Percentiles rank a stretch among this genome's conserved stretches.
Conservation (phyloP, 2,888 invertebrate genomes). For the Scaptomyza polygonia region DNA sequence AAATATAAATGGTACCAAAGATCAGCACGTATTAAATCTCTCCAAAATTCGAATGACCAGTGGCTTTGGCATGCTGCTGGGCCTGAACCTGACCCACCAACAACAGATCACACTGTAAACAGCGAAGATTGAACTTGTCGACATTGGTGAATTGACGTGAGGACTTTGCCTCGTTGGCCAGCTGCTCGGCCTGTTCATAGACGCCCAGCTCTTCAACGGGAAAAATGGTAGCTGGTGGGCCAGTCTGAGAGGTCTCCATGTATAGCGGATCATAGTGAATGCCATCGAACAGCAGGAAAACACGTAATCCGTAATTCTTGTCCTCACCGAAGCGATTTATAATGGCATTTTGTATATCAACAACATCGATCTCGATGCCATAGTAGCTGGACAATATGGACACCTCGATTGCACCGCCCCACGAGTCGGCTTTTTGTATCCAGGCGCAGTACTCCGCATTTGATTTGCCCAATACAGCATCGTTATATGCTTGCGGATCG, state of each 20-base stretch:
- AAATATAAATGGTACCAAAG: constrained; percentile 75
- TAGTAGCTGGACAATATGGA: constrained; percentile 94
- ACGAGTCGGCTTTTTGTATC: constrained; percentile 94
- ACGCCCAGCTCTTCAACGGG: constrained; percentile 89
- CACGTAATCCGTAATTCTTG: constrained; percentile 91
- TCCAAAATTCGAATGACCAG: constrained; percentile 92
- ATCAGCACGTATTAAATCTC: constrained; percentile 87
- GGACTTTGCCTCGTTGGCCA: constrained; percentile 94
- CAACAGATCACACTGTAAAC: constrained; percentile 91
- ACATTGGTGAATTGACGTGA: constrained; percentile 96
- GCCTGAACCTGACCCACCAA: constrained; percentile 93
- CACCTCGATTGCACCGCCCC: constrained; percentile 98
- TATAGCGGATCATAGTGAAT: constrained; percentile 98
- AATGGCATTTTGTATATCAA: constrained; percentile 94
- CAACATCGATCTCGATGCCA: constrained; percentile 96
- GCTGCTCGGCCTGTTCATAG: constrained; percentile 91
- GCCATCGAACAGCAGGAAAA: constrained; percentile 96
- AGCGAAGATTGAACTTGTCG: constrained; percentile 93
- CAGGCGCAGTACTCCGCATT: constrained; percentile 94
- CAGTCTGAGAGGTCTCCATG: constrained; percentile 92
- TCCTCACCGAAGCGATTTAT: constrained; percentile 98
- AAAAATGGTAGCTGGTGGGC: constrained; percentile 91
- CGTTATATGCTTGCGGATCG: constrained; percentile 91
- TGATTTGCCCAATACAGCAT: constrained; percentile 93
- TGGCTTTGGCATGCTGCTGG: constrained; percentile 92